Percentiles rank a stretch among this genome's conserved stretches.
phyloP scores from a whole-genome alignment of 1,140 invertebrate species.

The Procambarus clarkii region DNA sequence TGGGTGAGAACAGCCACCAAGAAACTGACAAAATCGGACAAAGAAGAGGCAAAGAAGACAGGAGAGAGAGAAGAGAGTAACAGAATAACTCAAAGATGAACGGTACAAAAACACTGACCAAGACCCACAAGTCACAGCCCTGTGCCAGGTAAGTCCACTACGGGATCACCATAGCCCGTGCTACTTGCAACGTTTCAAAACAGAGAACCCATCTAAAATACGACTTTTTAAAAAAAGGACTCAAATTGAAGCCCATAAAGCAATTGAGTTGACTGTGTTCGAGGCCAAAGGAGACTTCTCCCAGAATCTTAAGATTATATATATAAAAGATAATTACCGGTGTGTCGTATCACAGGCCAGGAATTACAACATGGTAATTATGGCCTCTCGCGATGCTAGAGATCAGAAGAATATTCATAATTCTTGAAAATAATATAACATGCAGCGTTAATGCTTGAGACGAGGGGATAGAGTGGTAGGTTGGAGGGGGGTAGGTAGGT shows the following conservation, averaged over 20 bases:
- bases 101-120: no score
- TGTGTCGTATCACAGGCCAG: slow-evolving; percentile 58
- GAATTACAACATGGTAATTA: slow-evolving; percentile 67
- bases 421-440: slow-evolving; percentile 61
- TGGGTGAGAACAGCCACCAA: no score
- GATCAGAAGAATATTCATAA: slow-evolving; percentile 53
- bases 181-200: no score
- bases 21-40: no score
- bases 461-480: background rate
- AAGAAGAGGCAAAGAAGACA: background rate
- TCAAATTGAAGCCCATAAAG: slow-evolving; percentile 64
- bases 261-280: slow-evolving; percentile 35
- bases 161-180: no score
- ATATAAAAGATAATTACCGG: slow-evolving; percentile 50
- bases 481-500: background rate
- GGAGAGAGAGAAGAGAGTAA: background rate
- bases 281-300: slow-evolving; percentile 28
- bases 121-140: no score
- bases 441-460: slow-evolving; percentile 28
- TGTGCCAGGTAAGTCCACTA: no score
- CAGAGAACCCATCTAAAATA: slow-evolving; percentile 30
- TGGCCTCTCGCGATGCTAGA: slow-evolving; percentile 41
- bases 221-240: slow-evolving; percentile 65
- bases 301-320: slow-evolving; percentile 20
- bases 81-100: background rate